Base-by-base conservation (phyloP, 1,140 invertebrate species). In the Leptopilina clavipes region DNA sequence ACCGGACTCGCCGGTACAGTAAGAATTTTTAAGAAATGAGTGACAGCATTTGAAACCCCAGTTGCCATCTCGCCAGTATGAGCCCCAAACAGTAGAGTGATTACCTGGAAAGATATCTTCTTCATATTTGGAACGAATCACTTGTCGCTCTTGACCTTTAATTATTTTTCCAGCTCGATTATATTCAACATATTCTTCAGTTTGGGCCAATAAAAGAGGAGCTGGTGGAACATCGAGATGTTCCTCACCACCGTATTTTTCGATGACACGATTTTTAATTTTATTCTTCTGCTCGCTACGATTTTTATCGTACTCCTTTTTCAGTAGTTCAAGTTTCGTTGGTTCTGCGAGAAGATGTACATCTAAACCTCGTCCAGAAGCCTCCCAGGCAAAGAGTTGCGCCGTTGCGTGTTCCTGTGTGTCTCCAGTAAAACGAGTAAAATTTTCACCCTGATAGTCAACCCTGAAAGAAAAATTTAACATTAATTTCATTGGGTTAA, bases 1-100 rank as follows among this genome's bases (percentile, higher is more conserved):
- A 14, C 96, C 96, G 8, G 94, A 92, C 85, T 96, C 95, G 3
- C 97, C 97, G 31, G 97, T 95, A 80, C 96, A 97, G 84, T 96
- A 97, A 0, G 95, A 96, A 91, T 96, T 95, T 92, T 98, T 98
- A 0, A 99, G 93, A 79, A 96, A 95, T 0, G 97, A 97, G 88
- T 99, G 94, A 90, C 98, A 99, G 86, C 98, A 99, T 85, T 96
- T 96, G 88, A 95, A 99, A 0, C 98, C 98, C 98, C 98, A 99
- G 74, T 94, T 91, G 0, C 97, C 97, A 77, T 94, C 93, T 79
- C 93, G 93, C 98, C 98, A 99, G 88, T 93, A 99, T 0, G 97
- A 99, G 1, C 98, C 98, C 96, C 96, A 99, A 10, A 99, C 95
- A 18, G 94, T 94, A 0, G 94, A 97, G 87, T 99, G 98, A 88